Base-by-base conservation (phyloP, 2,113 vertebrate genomes). In the Hucho hucho region DNA sequence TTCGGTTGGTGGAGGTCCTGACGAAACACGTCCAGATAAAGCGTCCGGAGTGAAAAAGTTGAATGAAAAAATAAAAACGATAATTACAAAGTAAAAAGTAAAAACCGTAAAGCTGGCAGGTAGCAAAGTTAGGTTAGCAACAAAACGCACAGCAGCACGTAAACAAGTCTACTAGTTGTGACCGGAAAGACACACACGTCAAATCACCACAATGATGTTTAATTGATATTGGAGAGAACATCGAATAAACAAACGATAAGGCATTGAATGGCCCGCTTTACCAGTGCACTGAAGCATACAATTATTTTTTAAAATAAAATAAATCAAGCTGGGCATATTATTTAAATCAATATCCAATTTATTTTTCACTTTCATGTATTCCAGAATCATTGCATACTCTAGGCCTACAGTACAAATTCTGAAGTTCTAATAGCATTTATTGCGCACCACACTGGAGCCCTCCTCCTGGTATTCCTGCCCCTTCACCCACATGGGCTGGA, bases 401-500 rank as follows among this genome's bases (percentile, higher is more conserved):
- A 43, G 37, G 37, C 37, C 26, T 32, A 29, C 16, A 37, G 29
- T 37, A 32, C 28, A 68, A 37, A 43, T 29, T n/a, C 13, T 18
- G 1, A 14, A 68, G 32, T 22, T 43, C 47, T 76, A 92, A 24
- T 81, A 81, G 70, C 86, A 85, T 53, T 58, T 74, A 46, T 75
- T 80, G 53, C 75, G 90, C 64, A 85, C 6, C 0, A 85, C 6
- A 4, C 76, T 13, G 0, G 83, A 70, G 46, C 86, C 83, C 1
- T 87, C 67, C 25, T 89, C 88, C 25, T 75, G 47, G 0, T 66
- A 73, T 29, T 72, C 29, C 1, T 49, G 74, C 58, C 68, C 4
- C 1, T 25, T 85, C 81, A 92, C 72, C 89, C 89, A 86, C 24
- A 92, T 65, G 6, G 74, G 89, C 83, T 83, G 88, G 82, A 91